phyloP scores from a whole-genome alignment of 2,888 invertebrate genomes.

The Campopleginae sp. region DNA sequence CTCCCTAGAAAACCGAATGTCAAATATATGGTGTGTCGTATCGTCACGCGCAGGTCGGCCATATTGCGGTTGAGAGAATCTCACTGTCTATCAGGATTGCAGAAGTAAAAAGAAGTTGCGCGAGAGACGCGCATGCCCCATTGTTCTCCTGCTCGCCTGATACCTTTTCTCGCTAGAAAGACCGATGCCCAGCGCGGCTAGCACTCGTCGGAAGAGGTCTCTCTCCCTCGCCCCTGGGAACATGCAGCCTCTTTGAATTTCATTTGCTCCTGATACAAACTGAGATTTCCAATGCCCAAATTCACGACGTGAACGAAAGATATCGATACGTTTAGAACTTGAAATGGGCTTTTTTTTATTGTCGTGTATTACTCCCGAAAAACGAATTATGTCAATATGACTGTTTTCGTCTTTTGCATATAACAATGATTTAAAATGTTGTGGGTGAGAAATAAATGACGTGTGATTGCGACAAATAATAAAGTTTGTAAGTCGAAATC shows the following conservation, averaged over 20 bases:
- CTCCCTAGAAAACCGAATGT: conserved; percentile 28
- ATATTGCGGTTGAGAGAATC: conserved; percentile 64
- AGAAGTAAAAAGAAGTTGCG: neutral
- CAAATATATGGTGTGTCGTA: conserved; percentile 21
- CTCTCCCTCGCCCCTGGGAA: neutral
- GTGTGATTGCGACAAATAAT: neutral
- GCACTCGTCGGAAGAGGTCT: conserved; percentile 40
- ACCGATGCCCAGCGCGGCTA: conserved; percentile 33
- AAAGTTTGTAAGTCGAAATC: neutral
- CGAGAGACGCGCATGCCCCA: neutral
- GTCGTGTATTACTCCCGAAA: neutral
- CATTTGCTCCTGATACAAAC: conserved; percentile 53
- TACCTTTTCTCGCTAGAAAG: conserved; percentile 29
- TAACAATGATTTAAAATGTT: neutral
- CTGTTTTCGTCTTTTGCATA: neutral
- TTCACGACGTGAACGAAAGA: conserved; percentile 62
- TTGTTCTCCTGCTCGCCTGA: conserved; percentile 17
- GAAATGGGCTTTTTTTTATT: conserved; percentile 25
- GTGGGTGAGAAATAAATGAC: neutral
- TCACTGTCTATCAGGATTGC: conserved; percentile 54
- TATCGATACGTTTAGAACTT: conserved; percentile 60
- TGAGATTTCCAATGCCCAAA: conserved; percentile 69
- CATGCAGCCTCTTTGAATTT: conserved; percentile 41
- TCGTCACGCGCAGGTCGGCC: conserved; percentile 18
- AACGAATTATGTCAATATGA: neutral